phyloP scores from a whole-genome alignment of 2,113 vertebrate genomes.

The Bufo bufo region DNA sequence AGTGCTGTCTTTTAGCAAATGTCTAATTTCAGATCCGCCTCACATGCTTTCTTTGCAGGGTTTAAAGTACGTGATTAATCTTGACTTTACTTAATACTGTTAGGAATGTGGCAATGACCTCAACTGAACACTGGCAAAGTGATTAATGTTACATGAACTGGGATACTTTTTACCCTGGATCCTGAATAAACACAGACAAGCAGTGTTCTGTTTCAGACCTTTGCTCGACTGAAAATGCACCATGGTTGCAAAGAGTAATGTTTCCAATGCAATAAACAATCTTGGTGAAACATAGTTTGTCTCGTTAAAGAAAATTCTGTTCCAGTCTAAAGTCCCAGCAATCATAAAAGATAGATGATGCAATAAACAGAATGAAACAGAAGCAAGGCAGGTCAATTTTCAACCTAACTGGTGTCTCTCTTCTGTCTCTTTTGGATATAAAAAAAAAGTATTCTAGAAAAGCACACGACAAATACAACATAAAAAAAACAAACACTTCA shows the following conservation, averaged over 20 bases:
- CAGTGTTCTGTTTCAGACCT: slow-evolving; percentile 75
- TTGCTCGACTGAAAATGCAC: slow-evolving; percentile 75
- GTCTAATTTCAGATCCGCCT: slow-evolving; percentile 74
- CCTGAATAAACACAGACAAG: slow-evolving; percentile 78
- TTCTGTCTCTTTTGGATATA: slow-evolving; percentile 65
- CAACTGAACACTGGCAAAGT: slow-evolving; percentile 76
- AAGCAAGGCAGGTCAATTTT: slow-evolving; percentile 70
- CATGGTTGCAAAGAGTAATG: slow-evolving; percentile 74
- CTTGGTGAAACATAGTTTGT: slow-evolving; percentile 71
- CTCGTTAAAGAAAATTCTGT: slow-evolving; percentile 80
- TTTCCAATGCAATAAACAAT: slow-evolving; percentile 77
- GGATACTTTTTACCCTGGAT: slow-evolving; percentile 67
- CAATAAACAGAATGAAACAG: slow-evolving; percentile 79
- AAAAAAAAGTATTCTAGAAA: slow-evolving; percentile 6
- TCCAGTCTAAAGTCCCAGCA: slow-evolving; percentile 77
- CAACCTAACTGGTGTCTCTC: slow-evolving; percentile 73
- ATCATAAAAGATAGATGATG: slow-evolving; percentile 81
- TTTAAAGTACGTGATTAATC: slow-evolving; percentile 81
- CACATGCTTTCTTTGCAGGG: slow-evolving; percentile 72
- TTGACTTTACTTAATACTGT: slow-evolving; percentile 76
- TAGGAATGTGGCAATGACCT: slow-evolving; percentile 80
- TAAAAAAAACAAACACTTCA: slow-evolving; percentile 60
- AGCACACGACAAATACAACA: neutral
- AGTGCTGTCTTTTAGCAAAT: slow-evolving; percentile 69
- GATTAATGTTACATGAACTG: slow-evolving; percentile 80